phyloP scores from a whole-genome alignment of 2,888 invertebrate genomes.

The Crioceris asparagi region DNA sequence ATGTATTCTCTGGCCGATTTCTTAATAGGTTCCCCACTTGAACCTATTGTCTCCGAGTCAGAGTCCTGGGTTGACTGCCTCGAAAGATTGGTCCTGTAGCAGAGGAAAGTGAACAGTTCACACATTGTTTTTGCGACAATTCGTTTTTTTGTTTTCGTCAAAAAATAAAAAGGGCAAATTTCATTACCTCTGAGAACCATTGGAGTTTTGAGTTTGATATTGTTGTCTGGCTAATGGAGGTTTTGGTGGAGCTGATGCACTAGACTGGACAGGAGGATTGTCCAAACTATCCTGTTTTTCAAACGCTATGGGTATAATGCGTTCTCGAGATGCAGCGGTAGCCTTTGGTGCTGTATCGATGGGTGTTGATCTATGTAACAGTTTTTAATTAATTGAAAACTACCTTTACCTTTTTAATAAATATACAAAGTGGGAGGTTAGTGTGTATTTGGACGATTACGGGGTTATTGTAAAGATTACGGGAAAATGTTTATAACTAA shows the following conservation, averaged over 20 bases:
- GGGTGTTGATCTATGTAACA: too few species aligned
- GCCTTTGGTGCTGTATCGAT: too few species aligned
- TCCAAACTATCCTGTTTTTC: conserved; percentile 32
- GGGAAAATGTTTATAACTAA: too few species aligned
- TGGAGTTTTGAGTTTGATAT: conserved; percentile 41
- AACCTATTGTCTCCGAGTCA: conserved; percentile 53
- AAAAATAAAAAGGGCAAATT: too few species aligned
- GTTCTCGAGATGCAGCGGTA: conserved; percentile 37
- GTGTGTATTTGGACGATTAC: too few species aligned
- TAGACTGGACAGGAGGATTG: conserved; percentile 29
- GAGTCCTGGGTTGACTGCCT: conserved; percentile 59
- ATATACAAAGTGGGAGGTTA: too few species aligned
- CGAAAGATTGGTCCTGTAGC: conserved; percentile 37
- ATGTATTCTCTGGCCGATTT: conserved; percentile 86
- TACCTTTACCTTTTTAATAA: not conserved
- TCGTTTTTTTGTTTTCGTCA: too few species aligned
- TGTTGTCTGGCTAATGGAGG: conserved; percentile 30
- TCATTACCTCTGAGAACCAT: conserved; percentile 31
- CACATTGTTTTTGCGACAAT: too few species aligned
- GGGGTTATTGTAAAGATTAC: too few species aligned
- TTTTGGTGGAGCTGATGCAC: conserved; percentile 38
- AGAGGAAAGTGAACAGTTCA: not conserved
- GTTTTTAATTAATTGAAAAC: conserved; percentile 1
- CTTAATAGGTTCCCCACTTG: conserved; percentile 62
- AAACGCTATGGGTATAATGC: conserved; percentile 55